Evolutionary conservation across 2,888 invertebrate genomes (phyloP).

Genomic region (Anticlea derivata): DNA sequence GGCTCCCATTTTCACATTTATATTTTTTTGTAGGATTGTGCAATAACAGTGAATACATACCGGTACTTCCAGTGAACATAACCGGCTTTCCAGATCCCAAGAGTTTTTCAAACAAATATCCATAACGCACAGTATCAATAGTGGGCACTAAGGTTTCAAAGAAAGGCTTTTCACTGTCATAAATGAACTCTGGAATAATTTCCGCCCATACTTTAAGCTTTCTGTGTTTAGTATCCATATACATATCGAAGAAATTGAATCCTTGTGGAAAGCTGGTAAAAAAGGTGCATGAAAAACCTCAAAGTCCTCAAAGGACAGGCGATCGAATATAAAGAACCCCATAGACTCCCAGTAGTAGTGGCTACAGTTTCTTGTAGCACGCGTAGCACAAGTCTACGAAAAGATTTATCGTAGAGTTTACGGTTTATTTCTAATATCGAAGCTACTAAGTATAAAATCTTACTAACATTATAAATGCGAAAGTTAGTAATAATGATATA

Average conservation of each 20-base stretch:
- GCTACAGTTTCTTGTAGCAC: not conserved
- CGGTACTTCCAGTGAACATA: slow-evolving; percentile 95
- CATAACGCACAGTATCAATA: slow-evolving; percentile 94
- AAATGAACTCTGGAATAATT: slow-evolving; percentile 89
- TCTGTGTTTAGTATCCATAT: slow-evolving; percentile 87
- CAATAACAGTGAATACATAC: slow-evolving; percentile 56
- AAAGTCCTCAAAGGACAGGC: too few relatives aligned
- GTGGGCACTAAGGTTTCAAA: slow-evolving; percentile 96
- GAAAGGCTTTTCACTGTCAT: slow-evolving; percentile 88
- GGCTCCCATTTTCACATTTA: too few relatives aligned
- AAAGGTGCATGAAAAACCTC: not conserved
- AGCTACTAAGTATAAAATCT: too few relatives aligned
- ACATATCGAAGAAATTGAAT: slow-evolving; percentile 89
- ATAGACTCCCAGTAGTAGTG: not conserved
- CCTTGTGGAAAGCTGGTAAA: slow-evolving; percentile 86
- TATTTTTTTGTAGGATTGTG: too few relatives aligned
- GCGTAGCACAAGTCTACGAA: not conserved
- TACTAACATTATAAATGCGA: too few relatives aligned
- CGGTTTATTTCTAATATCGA: too few relatives aligned
- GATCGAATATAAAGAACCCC: too few relatives aligned
- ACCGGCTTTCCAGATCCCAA: slow-evolving; percentile 89
- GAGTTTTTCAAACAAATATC: slow-evolving; percentile 90
- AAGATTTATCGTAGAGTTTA: not conserved
- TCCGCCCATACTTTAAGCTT: slow-evolving; percentile 91
- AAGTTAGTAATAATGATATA: too few relatives aligned